Conservation (phyloP, 2,888 invertebrate species). For the Thymelicus lineola region DNA sequence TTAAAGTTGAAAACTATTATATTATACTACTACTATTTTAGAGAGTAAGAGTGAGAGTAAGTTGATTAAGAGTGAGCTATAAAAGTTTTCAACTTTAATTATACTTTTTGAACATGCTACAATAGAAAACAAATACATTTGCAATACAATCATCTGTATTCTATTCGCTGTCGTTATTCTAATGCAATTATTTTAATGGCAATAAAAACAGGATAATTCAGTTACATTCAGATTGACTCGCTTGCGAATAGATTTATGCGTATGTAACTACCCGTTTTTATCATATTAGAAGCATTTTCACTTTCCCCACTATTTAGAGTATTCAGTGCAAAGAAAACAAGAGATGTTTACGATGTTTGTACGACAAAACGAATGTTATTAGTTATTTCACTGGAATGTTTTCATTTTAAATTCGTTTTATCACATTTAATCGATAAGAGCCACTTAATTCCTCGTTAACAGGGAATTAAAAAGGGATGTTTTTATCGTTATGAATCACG, state of each 20-base stretch:
- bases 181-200: constrained; percentile 41
- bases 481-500: too few relatives aligned
- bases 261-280: constrained; percentile 19
- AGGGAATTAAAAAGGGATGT: too few relatives aligned
- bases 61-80: too few relatives aligned
- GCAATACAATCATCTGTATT: constrained; percentile 13
- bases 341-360: not conserved
- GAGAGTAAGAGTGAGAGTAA: too few relatives aligned
- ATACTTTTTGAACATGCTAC: not conserved
- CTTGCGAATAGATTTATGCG: constrained; percentile 17
- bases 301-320: not conserved
- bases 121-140: constrained; percentile 15
- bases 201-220: constrained; percentile 24
- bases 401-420: not conserved
- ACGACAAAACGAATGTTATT: not conserved
- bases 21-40: too few relatives aligned
- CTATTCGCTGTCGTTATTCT: constrained; percentile 31
- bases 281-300: constrained; percentile 15
- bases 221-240: constrained; percentile 22
- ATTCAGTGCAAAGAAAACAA: constrained; percentile 9
- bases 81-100: too few relatives aligned
- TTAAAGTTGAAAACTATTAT: too few relatives aligned
- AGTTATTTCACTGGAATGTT: not conserved
- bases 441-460: too few relatives aligned
- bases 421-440: too few relatives aligned